These are phyloP conservation scores for Ophion ellenae DNA, from an alignment of 2,888 invertebrate species.

Conservation along the genomic window DNA sequence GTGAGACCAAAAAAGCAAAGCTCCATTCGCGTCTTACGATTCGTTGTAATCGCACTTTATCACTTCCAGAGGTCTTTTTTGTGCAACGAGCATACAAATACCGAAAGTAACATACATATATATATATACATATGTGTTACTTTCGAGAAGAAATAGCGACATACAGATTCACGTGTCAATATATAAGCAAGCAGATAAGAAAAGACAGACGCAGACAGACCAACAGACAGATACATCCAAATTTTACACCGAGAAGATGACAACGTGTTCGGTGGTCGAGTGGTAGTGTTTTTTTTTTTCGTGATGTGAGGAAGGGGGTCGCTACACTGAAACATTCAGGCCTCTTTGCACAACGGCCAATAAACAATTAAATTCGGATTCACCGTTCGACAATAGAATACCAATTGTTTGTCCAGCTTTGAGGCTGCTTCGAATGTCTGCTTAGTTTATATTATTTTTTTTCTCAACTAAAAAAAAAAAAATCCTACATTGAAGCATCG, in stretches of 20 bases:
- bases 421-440: slow-evolving; percentile 59
- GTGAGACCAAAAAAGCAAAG: slow-evolving; percentile 14
- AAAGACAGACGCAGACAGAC: slow-evolving; percentile 74
- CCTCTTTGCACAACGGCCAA: slow-evolving; percentile 79
- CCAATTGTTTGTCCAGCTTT: slow-evolving; percentile 56
- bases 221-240: slow-evolving; percentile 77
- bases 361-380: slow-evolving; percentile 74
- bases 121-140: slow-evolving; percentile 15
- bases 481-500: slow-evolving; percentile 8
- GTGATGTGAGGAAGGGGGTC: slow-evolving; percentile 82
- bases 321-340: slow-evolving; percentile 82
- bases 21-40: slow-evolving; percentile 33
- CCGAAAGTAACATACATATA: slow-evolving; percentile 15
- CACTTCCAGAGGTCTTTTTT: slow-evolving; percentile 41
- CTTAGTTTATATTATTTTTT: slow-evolving; percentile 44
- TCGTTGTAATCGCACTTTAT: slow-evolving; percentile 37
- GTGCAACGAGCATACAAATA: slow-evolving; percentile 60
- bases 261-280: slow-evolving; percentile 81
- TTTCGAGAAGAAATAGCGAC: slow-evolving; percentile 51
- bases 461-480: slow-evolving; percentile 4
- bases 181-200: slow-evolving; percentile 61
- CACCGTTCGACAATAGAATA: slow-evolving; percentile 68
- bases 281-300: slow-evolving; percentile 76
- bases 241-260: slow-evolving; percentile 80
- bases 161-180: slow-evolving; percentile 14